Percentiles rank a stretch among this genome's conserved stretches.
Evolutionary conservation across 2,888 invertebrate species (phyloP).

Genomic region (Hirtodrosophila trivittata): DNA sequence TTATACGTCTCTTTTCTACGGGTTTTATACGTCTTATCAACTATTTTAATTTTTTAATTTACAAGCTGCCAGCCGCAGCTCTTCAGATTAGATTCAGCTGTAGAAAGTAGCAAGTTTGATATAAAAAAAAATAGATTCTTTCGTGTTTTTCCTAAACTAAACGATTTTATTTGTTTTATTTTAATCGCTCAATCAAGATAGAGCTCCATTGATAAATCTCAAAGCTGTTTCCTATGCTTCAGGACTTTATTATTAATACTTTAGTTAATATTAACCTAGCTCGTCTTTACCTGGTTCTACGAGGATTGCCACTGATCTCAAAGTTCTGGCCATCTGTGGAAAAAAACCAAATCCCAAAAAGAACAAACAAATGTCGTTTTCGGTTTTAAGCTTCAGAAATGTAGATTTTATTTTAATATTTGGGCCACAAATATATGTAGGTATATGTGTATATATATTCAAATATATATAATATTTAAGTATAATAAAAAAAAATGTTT

Average conservation of each 20-base stretch:
- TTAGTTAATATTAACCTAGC: too few species aligned
- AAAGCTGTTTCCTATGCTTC: background rate
- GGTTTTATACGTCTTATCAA: constrained; percentile 37
- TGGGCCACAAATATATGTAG: too few species aligned
- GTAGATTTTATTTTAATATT: constrained; percentile 37
- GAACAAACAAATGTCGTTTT: too few species aligned
- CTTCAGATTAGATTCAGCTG: constrained; percentile 49
- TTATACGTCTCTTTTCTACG: constrained; percentile 35
- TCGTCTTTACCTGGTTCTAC: too few species aligned
- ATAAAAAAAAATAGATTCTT: constrained; percentile 5
- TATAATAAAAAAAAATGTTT: constrained; percentile 22
- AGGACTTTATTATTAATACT: too few species aligned
- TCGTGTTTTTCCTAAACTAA: constrained; percentile 7
- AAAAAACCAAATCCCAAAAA: too few species aligned
- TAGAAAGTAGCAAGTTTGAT: background rate
- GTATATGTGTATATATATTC: too few species aligned
- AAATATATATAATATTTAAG: too few species aligned
- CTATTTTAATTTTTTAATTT: constrained; percentile 33
- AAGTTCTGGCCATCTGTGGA: too few species aligned
- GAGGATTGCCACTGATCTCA: too few species aligned
- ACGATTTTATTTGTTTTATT: constrained; percentile 2
- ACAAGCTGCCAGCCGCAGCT: constrained; percentile 27
- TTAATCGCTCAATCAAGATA: background rate
- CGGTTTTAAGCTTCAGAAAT: background rate
- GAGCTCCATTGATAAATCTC: background rate